Percentiles rank a stretch among this genome's conserved stretches.
phyloP scores from a whole-genome alignment of 2,797 vertebrate genomes.

The Percopsis omiscomaycus region DNA sequence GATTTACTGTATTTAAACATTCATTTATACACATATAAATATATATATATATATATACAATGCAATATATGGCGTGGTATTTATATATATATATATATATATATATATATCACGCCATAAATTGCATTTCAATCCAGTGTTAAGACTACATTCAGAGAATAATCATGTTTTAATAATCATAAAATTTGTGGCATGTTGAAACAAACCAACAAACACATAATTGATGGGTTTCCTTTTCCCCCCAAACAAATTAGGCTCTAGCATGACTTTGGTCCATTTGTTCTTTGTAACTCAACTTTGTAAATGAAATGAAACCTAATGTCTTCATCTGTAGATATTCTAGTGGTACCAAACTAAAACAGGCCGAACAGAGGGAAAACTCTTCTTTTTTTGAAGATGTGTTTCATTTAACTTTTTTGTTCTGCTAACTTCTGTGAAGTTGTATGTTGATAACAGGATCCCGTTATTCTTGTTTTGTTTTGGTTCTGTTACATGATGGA shows the following conservation, averaged over 20 bases:
- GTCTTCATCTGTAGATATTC: not conserved
- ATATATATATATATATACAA: too few relatives aligned
- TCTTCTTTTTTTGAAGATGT: conserved; percentile 19
- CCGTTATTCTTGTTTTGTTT: conserved; percentile 72
- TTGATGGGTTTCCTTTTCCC: conserved; percentile 54
- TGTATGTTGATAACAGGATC: conserved; percentile 90
- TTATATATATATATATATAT: too few relatives aligned
- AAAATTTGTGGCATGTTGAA: not conserved
- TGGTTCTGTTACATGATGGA: conserved; percentile 33
- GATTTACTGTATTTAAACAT: too few relatives aligned
- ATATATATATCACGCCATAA: too few relatives aligned
- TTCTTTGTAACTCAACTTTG: conserved; percentile 1
- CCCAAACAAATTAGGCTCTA: conserved; percentile 21
- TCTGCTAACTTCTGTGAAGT: conserved; percentile 98
- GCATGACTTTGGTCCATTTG: conserved; percentile 7
- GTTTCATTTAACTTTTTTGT: conserved; percentile 15
- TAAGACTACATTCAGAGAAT: too few relatives aligned
- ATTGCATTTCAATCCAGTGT: too few relatives aligned
- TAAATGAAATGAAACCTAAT: too few relatives aligned
- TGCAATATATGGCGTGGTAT: too few relatives aligned
- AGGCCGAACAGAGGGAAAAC: conserved; percentile 22
- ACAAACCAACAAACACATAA: not conserved
- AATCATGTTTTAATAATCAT: too few relatives aligned
- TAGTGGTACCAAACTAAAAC: conserved; percentile 22
- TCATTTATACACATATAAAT: too few relatives aligned